These are phyloP conservation scores for Enoplosus armatus DNA, from an alignment of 2,797 vertebrate species.

Conservation along the genomic window DNA sequence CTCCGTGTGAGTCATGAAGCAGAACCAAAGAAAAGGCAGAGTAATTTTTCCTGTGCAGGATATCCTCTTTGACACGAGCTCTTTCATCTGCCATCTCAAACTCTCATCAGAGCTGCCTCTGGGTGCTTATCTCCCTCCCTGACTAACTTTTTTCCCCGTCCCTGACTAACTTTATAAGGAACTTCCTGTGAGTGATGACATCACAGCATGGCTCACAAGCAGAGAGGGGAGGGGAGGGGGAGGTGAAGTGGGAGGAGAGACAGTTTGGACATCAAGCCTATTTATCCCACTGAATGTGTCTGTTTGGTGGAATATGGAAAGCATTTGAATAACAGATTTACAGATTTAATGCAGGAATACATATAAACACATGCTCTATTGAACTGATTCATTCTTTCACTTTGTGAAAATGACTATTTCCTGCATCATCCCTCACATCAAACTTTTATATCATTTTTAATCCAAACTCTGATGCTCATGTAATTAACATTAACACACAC, in stretches of 20 bases:
- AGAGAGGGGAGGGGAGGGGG: conserved; percentile 25
- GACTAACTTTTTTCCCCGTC: conserved; percentile 2
- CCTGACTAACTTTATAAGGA: conserved; percentile 84
- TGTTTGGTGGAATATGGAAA: conserved; percentile 47
- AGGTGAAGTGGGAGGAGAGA: conserved; percentile 55
- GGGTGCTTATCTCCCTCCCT: conserved; percentile 63
- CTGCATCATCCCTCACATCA: neutral
- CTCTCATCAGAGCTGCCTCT: conserved; percentile 58
- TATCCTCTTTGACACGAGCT: conserved; percentile 51
- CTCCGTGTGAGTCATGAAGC: conserved; percentile 57
- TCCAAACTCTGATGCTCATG: neutral
- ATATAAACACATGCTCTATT: neutral
- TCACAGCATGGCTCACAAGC: conserved; percentile 65
- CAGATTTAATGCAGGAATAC: neutral
- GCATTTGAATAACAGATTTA: conserved; percentile 13
- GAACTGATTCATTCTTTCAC: neutral
- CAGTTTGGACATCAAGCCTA: conserved; percentile 38
- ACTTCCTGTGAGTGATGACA: conserved; percentile 85
- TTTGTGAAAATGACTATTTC: neutral
- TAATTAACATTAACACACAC: neutral
- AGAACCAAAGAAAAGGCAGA: conserved; percentile 36
- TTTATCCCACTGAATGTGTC: conserved; percentile 44
- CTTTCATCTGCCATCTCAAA: conserved; percentile 64
- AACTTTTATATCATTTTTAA: conserved; percentile 6
- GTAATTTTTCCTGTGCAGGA: conserved; percentile 44